Conservation (phyloP, 2,113 vertebrate species). For the Rhadina sibilatrix region DNA sequence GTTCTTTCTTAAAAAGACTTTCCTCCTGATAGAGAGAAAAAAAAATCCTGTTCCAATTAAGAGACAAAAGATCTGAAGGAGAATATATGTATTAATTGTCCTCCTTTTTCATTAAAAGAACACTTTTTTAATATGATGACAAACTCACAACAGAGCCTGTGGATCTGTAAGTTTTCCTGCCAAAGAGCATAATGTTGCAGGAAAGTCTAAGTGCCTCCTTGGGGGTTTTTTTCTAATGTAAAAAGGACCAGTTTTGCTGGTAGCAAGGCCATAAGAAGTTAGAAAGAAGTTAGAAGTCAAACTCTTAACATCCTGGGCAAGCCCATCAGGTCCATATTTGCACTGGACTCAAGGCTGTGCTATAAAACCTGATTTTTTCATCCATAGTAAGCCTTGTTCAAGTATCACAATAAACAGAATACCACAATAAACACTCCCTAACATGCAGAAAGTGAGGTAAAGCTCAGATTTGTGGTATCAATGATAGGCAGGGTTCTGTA, state of each 20-base stretch:
- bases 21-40: not conserved
- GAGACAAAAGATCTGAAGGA: not conserved
- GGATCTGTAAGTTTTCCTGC: not conserved
- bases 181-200: not conserved
- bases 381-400: not conserved
- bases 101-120: not conserved
- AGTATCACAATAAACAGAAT: not conserved
- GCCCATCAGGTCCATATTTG: not conserved
- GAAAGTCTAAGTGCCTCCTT: not conserved
- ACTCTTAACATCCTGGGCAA: not conserved
- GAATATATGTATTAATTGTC: not conserved
- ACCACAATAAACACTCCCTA: not conserved
- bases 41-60: not conserved
- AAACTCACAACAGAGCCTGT: not conserved
- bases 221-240: not conserved
- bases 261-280: not conserved
- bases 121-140: not conserved
- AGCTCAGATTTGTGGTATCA: not conserved
- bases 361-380: not conserved
- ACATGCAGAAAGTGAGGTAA: not conserved
- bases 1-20: not conserved
- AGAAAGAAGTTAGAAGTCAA: not conserved
- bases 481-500: not conserved
- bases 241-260: not conserved
- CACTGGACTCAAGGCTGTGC: not conserved